Conservation (phyloP, 1,140 invertebrate genomes). For the Penaeus japonicus region DNA sequence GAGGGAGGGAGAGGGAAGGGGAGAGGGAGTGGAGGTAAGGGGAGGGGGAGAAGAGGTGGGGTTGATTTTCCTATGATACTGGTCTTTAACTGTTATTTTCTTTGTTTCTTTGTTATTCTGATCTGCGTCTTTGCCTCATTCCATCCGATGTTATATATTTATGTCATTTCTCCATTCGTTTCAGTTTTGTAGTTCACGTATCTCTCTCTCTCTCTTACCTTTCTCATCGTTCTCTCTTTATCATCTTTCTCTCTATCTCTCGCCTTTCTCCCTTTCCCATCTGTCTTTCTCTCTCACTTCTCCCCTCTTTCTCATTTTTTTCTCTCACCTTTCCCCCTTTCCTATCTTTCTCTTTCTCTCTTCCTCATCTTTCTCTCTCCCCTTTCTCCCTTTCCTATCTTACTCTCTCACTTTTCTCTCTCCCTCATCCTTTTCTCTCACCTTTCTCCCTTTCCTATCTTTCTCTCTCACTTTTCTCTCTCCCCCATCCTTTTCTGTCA, state of each 20-base stretch:
- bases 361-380: neutral
- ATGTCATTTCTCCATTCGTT: too few relatives aligned
- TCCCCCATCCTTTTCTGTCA: neutral
- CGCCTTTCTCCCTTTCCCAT: too few relatives aligned
- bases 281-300: neutral
- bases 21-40: too few relatives aligned
- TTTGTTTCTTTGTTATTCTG: too few relatives aligned
- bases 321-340: neutral
- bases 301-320: neutral
- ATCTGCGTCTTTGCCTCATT: too few relatives aligned
- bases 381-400: neutral
- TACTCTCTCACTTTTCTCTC: neutral
- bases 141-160: too few relatives aligned
- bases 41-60: too few relatives aligned
- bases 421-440: neutral
- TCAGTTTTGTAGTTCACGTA: too few relatives aligned
- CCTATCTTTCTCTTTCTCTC: slow-evolving; percentile 3
- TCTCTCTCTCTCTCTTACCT: neutral
- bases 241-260: neutral
- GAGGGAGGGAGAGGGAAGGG: too few relatives aligned
- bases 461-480: too few relatives aligned
- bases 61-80: too few relatives aligned
- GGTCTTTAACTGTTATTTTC: too few relatives aligned
- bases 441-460: neutral
- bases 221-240: neutral